These are phyloP conservation scores for Hirtodrosophila histrioides DNA, from an alignment of 2,888 invertebrate species.

Conservation along the genomic window DNA sequence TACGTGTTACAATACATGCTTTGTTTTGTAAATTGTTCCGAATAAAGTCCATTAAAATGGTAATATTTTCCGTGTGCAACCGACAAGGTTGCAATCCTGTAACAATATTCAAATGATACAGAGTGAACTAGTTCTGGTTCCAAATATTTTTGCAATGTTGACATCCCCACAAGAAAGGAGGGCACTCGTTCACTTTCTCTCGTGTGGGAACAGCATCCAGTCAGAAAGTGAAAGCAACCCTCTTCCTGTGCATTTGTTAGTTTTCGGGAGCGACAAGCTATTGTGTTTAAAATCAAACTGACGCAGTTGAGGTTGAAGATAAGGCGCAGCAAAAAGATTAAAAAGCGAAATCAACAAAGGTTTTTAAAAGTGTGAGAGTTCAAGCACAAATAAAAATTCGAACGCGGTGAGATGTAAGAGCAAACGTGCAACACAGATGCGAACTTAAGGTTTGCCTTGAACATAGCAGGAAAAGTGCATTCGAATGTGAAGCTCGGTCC, in stretches of 20 bases:
- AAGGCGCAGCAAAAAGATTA: no score
- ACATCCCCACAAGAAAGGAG: conserved; percentile 22
- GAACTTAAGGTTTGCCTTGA: conserved; percentile 2
- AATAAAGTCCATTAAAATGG: no score
- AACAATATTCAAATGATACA: not conserved
- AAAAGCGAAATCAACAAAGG: no score
- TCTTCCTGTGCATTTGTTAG: conserved; percentile 8
- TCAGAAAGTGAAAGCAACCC: conserved; percentile 8
- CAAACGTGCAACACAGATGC: no score
- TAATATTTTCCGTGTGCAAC: not conserved
- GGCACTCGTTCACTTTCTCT: conserved; percentile 10
- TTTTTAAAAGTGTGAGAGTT: no score
- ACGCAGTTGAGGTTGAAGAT: not conserved
- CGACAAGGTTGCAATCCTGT: no score
- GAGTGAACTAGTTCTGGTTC: conserved; percentile 23
- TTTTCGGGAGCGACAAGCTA: conserved; percentile 1
- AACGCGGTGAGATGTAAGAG: no score
- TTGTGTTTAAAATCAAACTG: not conserved
- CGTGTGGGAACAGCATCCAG: conserved; percentile 10
- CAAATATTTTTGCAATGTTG: not conserved
- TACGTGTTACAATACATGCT: no score
- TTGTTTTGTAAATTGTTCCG: no score
- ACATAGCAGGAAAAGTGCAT: conserved; percentile 19
- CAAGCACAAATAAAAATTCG: no score
- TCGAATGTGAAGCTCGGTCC: conserved; percentile 7